Conservation (phyloP, 2,888 invertebrate species). For the Geophilus truncorum region DNA sequence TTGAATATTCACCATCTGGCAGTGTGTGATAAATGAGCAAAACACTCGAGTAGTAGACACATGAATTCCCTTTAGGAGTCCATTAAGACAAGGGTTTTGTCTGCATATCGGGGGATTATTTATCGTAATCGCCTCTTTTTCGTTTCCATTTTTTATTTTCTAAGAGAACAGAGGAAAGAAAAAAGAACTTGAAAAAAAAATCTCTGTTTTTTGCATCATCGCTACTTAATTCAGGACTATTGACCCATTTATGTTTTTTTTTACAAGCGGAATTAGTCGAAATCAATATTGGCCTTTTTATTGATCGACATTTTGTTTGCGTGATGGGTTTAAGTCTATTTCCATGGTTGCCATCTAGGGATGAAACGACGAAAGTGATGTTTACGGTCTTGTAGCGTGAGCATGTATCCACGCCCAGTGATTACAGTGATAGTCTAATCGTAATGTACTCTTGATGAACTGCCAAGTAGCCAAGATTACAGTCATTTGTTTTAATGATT, state of each 20-base stretch:
- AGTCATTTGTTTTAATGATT: conserved; percentile 25
- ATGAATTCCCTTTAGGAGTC: not conserved
- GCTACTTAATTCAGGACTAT: too few relatives aligned
- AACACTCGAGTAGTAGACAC: not conserved
- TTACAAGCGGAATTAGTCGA: not conserved
- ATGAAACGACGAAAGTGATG: conserved; percentile 10
- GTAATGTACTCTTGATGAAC: conserved; percentile 27
- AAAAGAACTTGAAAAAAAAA: too few relatives aligned
- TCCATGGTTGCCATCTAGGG: conserved; percentile 5
- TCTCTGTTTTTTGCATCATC: too few relatives aligned
- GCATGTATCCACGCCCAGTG: conserved; percentile 20
- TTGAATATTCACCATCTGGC: conserved; percentile 25
- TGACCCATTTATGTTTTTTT: not conserved
- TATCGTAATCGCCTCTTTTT: not conserved
- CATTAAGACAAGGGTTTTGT: not conserved
- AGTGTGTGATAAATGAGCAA: conserved; percentile 11
- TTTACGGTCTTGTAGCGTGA: conserved; percentile 24
- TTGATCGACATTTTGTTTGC: conserved; percentile 11
- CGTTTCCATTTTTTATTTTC: not conserved
- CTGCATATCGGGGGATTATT: not conserved
- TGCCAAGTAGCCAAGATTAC: conserved; percentile 27
- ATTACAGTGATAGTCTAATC: conserved; percentile 25
- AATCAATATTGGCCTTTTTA: conserved; percentile 5
- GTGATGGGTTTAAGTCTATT: conserved; percentile 6
- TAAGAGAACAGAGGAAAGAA: not conserved